Base-by-base conservation (phyloP, 2,888 invertebrate genomes). In the Brenthis hecate region DNA sequence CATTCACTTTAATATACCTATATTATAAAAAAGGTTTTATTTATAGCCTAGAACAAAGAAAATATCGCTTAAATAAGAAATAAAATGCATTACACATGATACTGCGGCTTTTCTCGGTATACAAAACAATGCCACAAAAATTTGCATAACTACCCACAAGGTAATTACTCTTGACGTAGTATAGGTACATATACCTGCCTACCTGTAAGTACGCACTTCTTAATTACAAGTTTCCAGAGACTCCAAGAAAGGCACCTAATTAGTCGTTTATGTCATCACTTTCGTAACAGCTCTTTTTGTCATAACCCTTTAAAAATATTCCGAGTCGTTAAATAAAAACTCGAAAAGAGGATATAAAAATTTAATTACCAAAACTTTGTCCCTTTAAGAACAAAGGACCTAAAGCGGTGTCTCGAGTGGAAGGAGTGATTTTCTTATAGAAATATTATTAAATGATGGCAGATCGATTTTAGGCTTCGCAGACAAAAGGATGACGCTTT, bases 361-460 rank as follows among this genome's bases (percentile, higher is more conserved):
- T 82, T 85, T 87, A 87, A 89, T 88, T 86, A 85, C 77, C 76
- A 86, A 76, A 89, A 85, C 81, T 89, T 87, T 74, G 76, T 77
- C 79, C 80, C 78, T 78, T 79, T 76, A 76, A 80, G 80, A 80
- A 89, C 87, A 89, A 89, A 87, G 69, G 81, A 80, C 54, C n/a
- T 53, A 69, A 65, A 68, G 55, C 65, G 63, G 65, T 65, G 68
- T 61, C 60, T 73, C 71, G 73, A 73, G 73, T 73, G 74, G 73
- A 71, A 78, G 75, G 81, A 84, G 83, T 82, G 81, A 85, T 85
- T 83, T 82, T 85, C 86, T 84, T 75, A 85, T 82, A 81, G 86
- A 85, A 89, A 87, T 87, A 88, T 86, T 87, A 88, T 88, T 85
- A 82, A 86, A 85, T 83, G 86, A 82, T 80, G 77, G 79, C 76